Conservation (phyloP, 2,888 invertebrate species). For the Amphimallon solstitiale region DNA sequence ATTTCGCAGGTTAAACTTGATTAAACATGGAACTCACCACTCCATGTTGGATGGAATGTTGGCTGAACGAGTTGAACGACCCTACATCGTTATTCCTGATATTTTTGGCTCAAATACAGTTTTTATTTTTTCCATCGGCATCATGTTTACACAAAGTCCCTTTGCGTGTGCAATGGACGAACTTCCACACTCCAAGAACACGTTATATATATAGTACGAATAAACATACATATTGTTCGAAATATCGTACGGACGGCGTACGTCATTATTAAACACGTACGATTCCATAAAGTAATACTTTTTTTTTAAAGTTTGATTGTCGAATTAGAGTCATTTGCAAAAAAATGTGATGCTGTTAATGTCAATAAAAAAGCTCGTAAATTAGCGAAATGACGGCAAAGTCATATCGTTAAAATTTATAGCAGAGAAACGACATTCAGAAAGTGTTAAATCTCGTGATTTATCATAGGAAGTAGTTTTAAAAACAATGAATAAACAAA, state of each 20-base stretch:
- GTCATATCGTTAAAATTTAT: conserved; percentile 35
- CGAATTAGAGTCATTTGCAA: conserved; percentile 28
- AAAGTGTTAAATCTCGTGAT: conserved; percentile 1
- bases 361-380: conserved; percentile 36
- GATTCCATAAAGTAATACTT: too few relatives aligned
- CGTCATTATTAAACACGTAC: too few relatives aligned
- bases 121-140: conserved; percentile 12
- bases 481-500: neutral
- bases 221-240: too few relatives aligned
- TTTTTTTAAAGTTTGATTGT: neutral
- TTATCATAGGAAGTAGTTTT: conserved; percentile 16
- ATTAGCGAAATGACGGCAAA: conserved; percentile 35
- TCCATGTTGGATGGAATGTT: conserved; percentile 25
- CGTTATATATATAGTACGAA: neutral
- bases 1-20: conserved; percentile 12
- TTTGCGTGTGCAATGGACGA: conserved; percentile 5
- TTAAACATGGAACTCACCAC: neutral
- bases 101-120: conserved; percentile 31
- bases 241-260: too few relatives aligned
- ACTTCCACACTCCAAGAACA: neutral
- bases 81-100: conserved; percentile 22
- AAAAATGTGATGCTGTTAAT: conserved; percentile 22
- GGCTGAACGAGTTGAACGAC: conserved; percentile 20
- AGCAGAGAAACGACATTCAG: conserved; percentile 9
- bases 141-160: conserved; percentile 1